phyloP scores from a whole-genome alignment of 2,113 vertebrate genomes.

The Mobula birostris region DNA sequence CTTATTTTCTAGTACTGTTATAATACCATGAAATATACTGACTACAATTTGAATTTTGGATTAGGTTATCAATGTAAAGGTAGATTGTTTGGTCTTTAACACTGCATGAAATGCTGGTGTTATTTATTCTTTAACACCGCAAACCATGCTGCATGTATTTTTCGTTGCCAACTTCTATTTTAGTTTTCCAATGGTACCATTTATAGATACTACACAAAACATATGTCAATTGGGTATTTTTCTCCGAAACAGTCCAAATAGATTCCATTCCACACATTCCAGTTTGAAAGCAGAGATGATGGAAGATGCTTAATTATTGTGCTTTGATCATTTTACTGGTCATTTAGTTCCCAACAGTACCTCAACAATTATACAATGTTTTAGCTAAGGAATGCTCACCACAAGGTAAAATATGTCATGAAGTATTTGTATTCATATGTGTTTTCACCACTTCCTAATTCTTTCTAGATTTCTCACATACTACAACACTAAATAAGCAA shows the following conservation, averaged over 20 bases:
- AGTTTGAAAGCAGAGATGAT: not conserved
- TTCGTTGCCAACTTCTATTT: not conserved
- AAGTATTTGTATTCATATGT: not conserved
- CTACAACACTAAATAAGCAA: not conserved
- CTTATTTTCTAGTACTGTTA: no score
- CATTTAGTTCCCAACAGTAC: not conserved
- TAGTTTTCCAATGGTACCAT: not conserved
- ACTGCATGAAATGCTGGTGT: not conserved
- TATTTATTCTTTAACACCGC: not conserved
- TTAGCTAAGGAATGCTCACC: not conserved
- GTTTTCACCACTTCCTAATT: conserved; percentile 7
- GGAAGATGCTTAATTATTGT: not conserved
- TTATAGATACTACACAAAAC: not conserved
- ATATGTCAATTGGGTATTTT: not conserved
- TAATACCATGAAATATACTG: not conserved
- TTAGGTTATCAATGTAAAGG: not conserved
- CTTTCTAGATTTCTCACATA: not conserved
- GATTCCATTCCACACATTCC: not conserved
- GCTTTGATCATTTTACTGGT: not conserved
- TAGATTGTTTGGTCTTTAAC: not conserved
- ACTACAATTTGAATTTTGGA: not conserved
- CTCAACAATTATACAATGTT: not conserved
- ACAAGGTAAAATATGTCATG: not conserved
- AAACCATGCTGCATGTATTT: conserved; percentile 8
- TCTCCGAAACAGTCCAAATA: not conserved